A percentile compares a stretch with the other conserved stretches of the same genome.
These are phyloP conservation scores for Rattus norvegicus DNA, from an alignment of 2,113 vertebrate species.

Conservation along the genomic window DNA sequence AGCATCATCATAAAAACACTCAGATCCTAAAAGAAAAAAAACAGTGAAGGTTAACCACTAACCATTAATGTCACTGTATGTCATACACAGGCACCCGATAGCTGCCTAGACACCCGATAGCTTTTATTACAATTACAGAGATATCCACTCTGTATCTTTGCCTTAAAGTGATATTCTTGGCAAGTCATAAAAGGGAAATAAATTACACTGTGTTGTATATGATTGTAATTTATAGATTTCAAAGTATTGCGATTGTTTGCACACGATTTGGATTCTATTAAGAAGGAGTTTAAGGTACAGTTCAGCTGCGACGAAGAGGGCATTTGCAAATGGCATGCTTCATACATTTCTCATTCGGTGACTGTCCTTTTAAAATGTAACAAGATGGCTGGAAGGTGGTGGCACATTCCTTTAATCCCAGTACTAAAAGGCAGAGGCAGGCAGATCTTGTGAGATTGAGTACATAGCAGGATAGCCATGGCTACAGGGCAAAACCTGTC, in stretches of 20 bases:
- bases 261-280: neutral
- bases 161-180: slow-evolving; percentile 42
- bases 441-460: neutral
- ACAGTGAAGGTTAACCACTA: slow-evolving; percentile 28
- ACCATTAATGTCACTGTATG: neutral
- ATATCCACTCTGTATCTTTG: neutral
- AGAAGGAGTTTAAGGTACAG: slow-evolving; percentile 6
- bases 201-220: neutral
- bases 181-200: slow-evolving; percentile 35
- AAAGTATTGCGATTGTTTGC: neutral
- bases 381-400: neutral
- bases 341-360: neutral
- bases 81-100: neutral
- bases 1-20: slow-evolving; percentile 8
- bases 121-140: slow-evolving; percentile 12
- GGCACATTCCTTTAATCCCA: neutral
- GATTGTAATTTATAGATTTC: neutral
- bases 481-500: neutral
- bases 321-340: slow-evolving; percentile 12
- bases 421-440: neutral
- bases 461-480: neutral
- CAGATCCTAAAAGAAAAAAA: neutral
- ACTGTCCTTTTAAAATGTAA: neutral
- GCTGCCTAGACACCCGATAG: neutral
- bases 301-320: slow-evolving; percentile 31